Conservation (phyloP, 2,113 vertebrate genomes). For the Pterophyllum scalare region DNA sequence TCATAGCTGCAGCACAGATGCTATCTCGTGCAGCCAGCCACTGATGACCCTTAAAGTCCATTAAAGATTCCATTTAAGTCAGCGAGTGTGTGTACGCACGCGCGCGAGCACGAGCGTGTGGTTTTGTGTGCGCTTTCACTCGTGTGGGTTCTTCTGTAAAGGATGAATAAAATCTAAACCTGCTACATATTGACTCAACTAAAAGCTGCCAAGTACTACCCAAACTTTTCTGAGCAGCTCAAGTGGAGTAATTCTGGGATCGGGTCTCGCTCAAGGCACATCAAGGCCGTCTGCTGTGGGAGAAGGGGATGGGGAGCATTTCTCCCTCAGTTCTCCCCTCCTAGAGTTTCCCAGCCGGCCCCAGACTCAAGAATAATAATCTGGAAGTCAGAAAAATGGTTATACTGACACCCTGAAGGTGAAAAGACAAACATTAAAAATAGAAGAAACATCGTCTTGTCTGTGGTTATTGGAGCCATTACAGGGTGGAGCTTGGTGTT, state of each 20-base stretch:
- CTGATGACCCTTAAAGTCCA: slow-evolving; percentile 70
- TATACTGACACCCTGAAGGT: slow-evolving; percentile 41
- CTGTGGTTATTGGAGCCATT: slow-evolving; percentile 3
- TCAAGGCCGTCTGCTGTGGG: slow-evolving; percentile 12
- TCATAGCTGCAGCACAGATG: slow-evolving; percentile 74
- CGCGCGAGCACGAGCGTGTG: not conserved
- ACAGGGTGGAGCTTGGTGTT: not conserved
- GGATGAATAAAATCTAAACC: slow-evolving; percentile 24
- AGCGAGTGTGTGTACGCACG: not conserved
- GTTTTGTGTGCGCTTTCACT: not conserved
- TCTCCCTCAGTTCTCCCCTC: not conserved
- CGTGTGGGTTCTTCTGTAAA: not conserved
- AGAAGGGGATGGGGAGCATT: not conserved
- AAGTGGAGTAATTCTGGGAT: slow-evolving; percentile 32
- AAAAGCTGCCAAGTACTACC: slow-evolving; percentile 32
- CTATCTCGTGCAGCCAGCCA: slow-evolving; percentile 67
- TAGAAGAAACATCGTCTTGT: slow-evolving; percentile 16
- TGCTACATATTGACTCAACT: slow-evolving; percentile 21
- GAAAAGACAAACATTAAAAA: slow-evolving; percentile 37
- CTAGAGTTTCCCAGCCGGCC: slow-evolving; percentile 6
- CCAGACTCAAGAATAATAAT: slow-evolving; percentile 49
- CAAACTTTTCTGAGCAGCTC: slow-evolving; percentile 37
- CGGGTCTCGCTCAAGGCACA: slow-evolving; percentile 39
- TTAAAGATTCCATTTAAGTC: slow-evolving; percentile 72
- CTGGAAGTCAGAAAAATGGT: slow-evolving; percentile 42